These are phyloP conservation scores for Ptychadena robeensis DNA, from an alignment of 2,797 vertebrate species.

Conservation along the genomic window DNA sequence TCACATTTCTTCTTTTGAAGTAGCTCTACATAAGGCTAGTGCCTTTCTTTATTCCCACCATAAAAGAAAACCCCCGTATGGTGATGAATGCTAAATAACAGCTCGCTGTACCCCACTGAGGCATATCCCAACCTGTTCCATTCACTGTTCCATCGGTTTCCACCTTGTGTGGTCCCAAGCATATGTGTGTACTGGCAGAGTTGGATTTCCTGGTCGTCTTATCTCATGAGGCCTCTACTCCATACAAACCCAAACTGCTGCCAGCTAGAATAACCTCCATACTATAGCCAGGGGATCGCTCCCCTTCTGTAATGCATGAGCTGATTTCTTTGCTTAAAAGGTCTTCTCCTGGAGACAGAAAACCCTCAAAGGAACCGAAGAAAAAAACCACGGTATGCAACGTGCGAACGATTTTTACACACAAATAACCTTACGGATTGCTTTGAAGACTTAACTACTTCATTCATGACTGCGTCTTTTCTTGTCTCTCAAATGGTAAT, in stretches of 20 bases:
- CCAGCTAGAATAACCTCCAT: neutral
- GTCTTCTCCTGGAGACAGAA: neutral
- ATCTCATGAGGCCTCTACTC: neutral
- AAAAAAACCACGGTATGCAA: neutral
- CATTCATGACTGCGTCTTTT: neutral
- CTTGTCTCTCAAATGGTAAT: neutral
- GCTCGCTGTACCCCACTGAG: neutral
- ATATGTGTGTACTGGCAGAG: constrained; percentile 3
- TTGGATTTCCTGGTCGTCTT: neutral
- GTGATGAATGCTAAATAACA: neutral
- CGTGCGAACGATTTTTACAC: neutral
- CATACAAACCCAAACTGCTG: neutral
- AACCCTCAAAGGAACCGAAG: neutral
- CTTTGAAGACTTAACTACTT: neutral
- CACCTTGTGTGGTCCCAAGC: neutral
- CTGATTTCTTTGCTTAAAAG: neutral
- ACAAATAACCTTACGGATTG: neutral
- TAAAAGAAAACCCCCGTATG: neutral
- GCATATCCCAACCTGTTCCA: neutral
- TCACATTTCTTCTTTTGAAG: neutral
- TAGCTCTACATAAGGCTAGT: neutral
- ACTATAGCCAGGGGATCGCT: neutral
- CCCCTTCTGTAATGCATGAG: neutral
- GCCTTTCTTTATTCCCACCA: too few species aligned
- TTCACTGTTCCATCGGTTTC: neutral